Conservation (phyloP, 2,797 vertebrate species). For the Hemitrygon akajei region DNA sequence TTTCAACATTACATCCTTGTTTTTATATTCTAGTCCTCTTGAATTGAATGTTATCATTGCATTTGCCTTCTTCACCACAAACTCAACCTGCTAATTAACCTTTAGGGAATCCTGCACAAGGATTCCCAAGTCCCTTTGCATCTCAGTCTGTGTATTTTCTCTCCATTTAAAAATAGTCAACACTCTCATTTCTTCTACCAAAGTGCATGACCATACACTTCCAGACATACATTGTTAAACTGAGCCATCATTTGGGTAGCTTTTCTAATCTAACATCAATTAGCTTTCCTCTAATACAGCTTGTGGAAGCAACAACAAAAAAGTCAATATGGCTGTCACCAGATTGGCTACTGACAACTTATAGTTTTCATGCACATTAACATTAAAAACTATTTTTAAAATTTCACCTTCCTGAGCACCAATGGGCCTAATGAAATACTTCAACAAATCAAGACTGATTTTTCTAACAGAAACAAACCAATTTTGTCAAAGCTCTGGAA, state of each 20-base stretch:
- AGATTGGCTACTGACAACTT: background rate
- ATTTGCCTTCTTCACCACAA: too few species aligned
- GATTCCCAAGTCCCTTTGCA: too few species aligned
- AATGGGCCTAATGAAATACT: background rate
- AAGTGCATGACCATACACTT: too few species aligned
- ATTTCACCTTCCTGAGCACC: background rate
- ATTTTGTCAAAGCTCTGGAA: background rate
- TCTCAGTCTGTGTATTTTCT: too few species aligned
- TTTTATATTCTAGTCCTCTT: too few species aligned
- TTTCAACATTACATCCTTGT: too few species aligned
- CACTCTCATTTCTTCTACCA: too few species aligned
- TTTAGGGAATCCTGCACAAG: too few species aligned
- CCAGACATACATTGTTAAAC: background rate
- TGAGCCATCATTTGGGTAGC: background rate
- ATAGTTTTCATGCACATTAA: too few species aligned
- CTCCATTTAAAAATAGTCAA: too few species aligned
- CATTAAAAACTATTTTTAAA: background rate
- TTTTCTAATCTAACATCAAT: background rate
- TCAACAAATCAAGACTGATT: background rate
- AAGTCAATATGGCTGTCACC: background rate
- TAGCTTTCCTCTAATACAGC: background rate
- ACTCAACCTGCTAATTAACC: too few species aligned
- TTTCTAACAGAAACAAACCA: background rate
- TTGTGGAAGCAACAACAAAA: background rate
- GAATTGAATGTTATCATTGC: too few species aligned